These are phyloP conservation scores for Agrenia bidenticulata DNA, from an alignment of 2,888 invertebrate species.

Conservation along the genomic window DNA sequence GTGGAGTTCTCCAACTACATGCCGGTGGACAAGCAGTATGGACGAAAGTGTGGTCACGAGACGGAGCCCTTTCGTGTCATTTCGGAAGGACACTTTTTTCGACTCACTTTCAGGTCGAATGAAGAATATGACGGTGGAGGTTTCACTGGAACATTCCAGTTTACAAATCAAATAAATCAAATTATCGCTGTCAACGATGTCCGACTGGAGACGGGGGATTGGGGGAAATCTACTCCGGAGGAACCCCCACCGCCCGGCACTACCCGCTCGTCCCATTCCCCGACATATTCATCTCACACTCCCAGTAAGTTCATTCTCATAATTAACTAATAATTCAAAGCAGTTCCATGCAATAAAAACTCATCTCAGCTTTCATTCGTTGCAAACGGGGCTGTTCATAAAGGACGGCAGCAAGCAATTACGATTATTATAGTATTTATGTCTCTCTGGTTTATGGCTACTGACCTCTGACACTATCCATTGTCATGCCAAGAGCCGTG, in stretches of 20 bases:
- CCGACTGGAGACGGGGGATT: conserved; percentile 16
- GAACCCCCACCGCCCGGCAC: conserved; percentile 16
- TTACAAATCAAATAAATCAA: conserved; percentile 37
- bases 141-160: conserved; percentile 47
- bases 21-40: conserved; percentile 83
- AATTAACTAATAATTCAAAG: too few relatives aligned
- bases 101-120: conserved; percentile 92
- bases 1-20: conserved; percentile 94
- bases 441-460: too few relatives aligned
- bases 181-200: conserved; percentile 29
- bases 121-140: conserved; percentile 62
- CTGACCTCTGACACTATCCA: too few relatives aligned
- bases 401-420: too few relatives aligned
- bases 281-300: conserved; percentile 2
- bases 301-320: too few relatives aligned
- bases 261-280: conserved; percentile 12
- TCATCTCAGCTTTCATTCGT: too few relatives aligned
- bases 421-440: too few relatives aligned
- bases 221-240: too few relatives aligned
- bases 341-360: too few relatives aligned
- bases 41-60: conserved; percentile 75
- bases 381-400: too few relatives aligned
- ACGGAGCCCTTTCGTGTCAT: conserved; percentile 34
- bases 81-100: conserved; percentile 58
- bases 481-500: too few relatives aligned